phyloP scores from a whole-genome alignment of 2,113 vertebrate species.

The Craseonycteris thonglongyai region DNA sequence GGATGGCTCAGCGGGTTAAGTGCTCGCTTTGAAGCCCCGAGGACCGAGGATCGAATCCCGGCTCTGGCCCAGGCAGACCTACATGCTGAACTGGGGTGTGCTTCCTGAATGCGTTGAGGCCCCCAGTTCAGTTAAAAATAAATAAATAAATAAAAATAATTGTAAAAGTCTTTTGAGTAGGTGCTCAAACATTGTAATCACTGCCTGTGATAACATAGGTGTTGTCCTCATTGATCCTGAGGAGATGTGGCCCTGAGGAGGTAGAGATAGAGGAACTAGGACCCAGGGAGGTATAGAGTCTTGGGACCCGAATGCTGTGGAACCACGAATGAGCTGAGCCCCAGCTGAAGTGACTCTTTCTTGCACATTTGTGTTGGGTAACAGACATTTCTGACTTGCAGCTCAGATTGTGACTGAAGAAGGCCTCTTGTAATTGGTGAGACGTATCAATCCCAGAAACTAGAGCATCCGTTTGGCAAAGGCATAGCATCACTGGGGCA shows the following conservation, averaged over 20 bases:
- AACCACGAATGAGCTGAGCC: background rate
- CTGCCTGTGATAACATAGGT: background rate
- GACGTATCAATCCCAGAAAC: background rate
- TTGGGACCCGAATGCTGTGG: background rate
- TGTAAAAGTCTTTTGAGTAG: background rate
- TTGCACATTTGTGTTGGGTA: background rate
- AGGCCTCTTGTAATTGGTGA: background rate
- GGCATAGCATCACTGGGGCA: background rate
- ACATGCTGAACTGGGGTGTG: no score
- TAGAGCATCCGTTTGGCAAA: background rate
- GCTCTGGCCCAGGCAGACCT: no score
- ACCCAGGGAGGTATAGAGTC: background rate
- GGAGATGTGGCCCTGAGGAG: background rate
- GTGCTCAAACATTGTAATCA: background rate
- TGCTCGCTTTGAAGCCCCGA: no score
- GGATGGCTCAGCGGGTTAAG: no score
- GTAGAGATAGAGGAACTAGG: background rate
- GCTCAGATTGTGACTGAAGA: background rate
- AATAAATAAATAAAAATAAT: no score
- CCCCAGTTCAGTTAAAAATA: no score
- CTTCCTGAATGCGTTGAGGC: no score
- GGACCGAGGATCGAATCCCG: no score
- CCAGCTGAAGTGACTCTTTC: background rate
- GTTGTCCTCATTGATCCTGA: background rate
- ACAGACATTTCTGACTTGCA: background rate